Conservation (phyloP, 2,113 vertebrate species). For the Neodontobutis hainanensis region DNA sequence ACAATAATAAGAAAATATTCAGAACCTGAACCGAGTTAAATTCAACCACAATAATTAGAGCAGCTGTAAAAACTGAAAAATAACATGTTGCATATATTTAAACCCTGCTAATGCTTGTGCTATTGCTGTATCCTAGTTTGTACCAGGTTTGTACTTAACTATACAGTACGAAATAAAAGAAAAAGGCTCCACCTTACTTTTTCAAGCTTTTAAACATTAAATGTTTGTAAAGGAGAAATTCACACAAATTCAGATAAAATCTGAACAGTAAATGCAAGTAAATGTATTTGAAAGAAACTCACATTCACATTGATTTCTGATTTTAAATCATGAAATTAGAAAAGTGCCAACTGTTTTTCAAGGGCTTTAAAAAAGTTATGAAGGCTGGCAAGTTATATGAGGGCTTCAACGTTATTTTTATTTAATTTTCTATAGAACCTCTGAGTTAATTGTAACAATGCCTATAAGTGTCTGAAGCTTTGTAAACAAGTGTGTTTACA, state of each 20-base stretch:
- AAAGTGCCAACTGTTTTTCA: too few species aligned
- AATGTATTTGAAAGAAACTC: not conserved
- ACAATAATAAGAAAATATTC: not conserved
- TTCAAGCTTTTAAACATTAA: conserved; percentile 21
- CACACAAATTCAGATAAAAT: not conserved
- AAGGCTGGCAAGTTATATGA: too few species aligned
- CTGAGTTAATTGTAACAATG: not conserved
- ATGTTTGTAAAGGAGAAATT: conserved; percentile 27
- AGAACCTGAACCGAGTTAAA: conserved; percentile 11
- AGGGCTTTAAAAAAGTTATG: too few species aligned
- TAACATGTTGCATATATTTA: conserved; percentile 38
- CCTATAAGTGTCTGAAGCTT: not conserved
- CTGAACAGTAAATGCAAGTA: not conserved
- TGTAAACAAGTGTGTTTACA: too few species aligned
- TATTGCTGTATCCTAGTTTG: conserved; percentile 19
- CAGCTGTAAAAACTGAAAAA: not conserved
- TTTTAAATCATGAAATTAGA: too few species aligned
- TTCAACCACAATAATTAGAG: not conserved
- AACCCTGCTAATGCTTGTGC: conserved; percentile 18
- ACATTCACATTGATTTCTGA: too few species aligned
- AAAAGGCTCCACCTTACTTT: not conserved
- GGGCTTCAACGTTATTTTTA: too few species aligned
- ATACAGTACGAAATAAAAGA: conserved; percentile 13
- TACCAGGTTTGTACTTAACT: too few species aligned
- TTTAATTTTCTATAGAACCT: not conserved